phyloP scores from a whole-genome alignment of 1,140 invertebrate genomes.

The Camponotus floridanus region DNA sequence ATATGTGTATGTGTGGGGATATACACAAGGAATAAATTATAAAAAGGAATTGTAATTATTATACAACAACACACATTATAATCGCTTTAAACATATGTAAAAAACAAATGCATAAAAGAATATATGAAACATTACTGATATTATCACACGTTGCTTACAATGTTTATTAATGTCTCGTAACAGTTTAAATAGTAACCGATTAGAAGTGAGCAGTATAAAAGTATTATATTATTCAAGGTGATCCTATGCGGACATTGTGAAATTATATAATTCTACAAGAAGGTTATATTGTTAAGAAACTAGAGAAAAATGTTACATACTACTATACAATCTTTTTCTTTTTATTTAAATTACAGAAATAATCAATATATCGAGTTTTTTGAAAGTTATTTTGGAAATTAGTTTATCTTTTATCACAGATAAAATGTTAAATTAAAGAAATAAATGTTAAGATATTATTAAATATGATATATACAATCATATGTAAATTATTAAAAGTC shows the following conservation, averaged over 20 bases:
- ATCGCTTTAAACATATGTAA: not conserved
- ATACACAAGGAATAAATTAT: not conserved
- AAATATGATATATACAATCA: not conserved
- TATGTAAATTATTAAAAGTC: not conserved
- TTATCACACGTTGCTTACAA: not conserved
- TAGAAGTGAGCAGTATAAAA: slow-evolving; percentile 1
- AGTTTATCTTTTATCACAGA: not conserved
- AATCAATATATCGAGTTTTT: not conserved
- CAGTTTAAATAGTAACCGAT: not conserved
- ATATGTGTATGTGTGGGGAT: too few species aligned
- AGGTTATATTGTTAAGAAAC: not conserved
- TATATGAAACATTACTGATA: not conserved
- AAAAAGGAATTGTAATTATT: not conserved
- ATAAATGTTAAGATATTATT: not conserved
- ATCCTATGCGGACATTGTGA: slow-evolving; percentile 18
- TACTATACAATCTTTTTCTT: not conserved
- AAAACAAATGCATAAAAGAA: not conserved
- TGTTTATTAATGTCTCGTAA: slow-evolving; percentile 40
- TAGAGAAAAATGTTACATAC: not conserved
- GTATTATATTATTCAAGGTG: slow-evolving; percentile 28
- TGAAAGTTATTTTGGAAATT: not conserved
- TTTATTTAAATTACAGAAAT: not conserved
- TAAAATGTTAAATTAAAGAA: not conserved
- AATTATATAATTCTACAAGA: slow-evolving; percentile 43
- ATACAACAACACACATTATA: too few species aligned